Conservation (phyloP, 2,113 vertebrate species). For the Apeltes quadracus region DNA sequence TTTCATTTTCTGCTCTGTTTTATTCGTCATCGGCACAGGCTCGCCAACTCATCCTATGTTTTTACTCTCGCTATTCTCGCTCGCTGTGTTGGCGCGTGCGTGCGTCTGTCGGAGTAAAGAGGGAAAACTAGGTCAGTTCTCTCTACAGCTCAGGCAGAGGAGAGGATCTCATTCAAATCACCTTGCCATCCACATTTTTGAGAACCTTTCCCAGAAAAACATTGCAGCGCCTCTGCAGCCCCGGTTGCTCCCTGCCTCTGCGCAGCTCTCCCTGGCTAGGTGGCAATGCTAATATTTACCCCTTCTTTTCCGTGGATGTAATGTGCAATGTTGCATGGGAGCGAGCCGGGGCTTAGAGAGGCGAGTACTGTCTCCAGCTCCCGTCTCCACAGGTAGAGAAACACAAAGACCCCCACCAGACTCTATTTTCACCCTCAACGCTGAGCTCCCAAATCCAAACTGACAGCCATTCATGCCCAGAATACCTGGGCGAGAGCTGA, state of each 20-base stretch:
- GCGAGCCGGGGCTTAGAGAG: conserved; percentile 51
- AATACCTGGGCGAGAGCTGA: conserved; percentile 80
- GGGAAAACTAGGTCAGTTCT: conserved; percentile 81
- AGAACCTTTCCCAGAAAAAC: conserved; percentile 55
- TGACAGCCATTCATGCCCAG: conserved; percentile 82
- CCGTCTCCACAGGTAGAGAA: conserved; percentile 73
- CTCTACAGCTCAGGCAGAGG: conserved; percentile 70
- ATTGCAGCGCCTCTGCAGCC: conserved; percentile 23
- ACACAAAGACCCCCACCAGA: conserved; percentile 78
- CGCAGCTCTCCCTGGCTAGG: conserved; percentile 32
- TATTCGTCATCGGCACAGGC: conserved; percentile 35
- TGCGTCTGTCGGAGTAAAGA: conserved; percentile 61
- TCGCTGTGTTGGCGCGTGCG: conserved; percentile 55
- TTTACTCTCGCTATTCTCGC: conserved; percentile 59
- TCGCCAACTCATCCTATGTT: conserved; percentile 47
- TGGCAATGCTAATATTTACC: conserved; percentile 43
- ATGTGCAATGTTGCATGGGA: conserved; percentile 34
- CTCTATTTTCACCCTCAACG: conserved; percentile 74
- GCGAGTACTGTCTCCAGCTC: conserved; percentile 54
- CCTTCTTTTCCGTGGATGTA: conserved; percentile 11
- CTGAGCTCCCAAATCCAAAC: conserved; percentile 82
- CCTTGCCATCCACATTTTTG: conserved; percentile 64
- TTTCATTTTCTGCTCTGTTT: not conserved
- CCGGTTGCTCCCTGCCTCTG: conserved; percentile 8
- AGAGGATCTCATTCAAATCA: conserved; percentile 71